Percentiles rank a stretch among this genome's conserved stretches.
Evolutionary conservation across 2,888 invertebrate genomes (phyloP).

Genomic region (Priocnemis perturbator): DNA sequence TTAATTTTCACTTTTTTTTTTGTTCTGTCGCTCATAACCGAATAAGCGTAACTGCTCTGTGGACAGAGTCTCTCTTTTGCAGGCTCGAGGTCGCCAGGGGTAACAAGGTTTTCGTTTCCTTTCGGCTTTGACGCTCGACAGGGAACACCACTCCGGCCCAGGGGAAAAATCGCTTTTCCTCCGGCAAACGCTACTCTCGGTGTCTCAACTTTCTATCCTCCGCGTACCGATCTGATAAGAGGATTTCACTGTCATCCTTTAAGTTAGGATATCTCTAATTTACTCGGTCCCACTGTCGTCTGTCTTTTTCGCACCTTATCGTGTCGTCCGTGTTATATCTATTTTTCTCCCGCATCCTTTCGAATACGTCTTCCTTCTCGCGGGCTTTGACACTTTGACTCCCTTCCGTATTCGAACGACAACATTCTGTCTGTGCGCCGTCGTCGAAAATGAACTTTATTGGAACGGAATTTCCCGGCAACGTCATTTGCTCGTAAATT

Average conservation of each 20-base stretch:
- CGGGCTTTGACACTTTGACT: background rate
- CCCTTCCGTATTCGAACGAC: background rate
- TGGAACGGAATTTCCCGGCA: too few species aligned
- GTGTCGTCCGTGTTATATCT: background rate
- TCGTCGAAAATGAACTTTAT: too few species aligned
- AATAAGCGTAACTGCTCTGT: too few species aligned
- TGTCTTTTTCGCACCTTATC: background rate
- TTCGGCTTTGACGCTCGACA: slow-evolving; percentile 8
- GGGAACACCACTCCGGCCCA: background rate
- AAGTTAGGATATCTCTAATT: background rate
- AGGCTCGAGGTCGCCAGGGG: too few species aligned
- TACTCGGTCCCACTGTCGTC: background rate
- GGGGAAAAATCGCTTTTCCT: slow-evolving; percentile 12
- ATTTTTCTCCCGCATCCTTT: background rate
- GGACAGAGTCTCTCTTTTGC: too few species aligned
- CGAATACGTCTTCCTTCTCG: background rate
- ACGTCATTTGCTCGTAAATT: too few species aligned
- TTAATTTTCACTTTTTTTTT: too few species aligned
- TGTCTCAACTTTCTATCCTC: background rate
- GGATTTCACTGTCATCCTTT: slow-evolving; percentile 7
- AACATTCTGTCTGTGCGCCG: too few species aligned
- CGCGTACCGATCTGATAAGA: background rate
- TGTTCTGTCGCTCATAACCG: too few species aligned
- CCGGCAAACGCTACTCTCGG: background rate
- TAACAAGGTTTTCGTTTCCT: slow-evolving; percentile 8